Conservation (phyloP, 2,113 vertebrate genomes). For the Malurus elegans region DNA sequence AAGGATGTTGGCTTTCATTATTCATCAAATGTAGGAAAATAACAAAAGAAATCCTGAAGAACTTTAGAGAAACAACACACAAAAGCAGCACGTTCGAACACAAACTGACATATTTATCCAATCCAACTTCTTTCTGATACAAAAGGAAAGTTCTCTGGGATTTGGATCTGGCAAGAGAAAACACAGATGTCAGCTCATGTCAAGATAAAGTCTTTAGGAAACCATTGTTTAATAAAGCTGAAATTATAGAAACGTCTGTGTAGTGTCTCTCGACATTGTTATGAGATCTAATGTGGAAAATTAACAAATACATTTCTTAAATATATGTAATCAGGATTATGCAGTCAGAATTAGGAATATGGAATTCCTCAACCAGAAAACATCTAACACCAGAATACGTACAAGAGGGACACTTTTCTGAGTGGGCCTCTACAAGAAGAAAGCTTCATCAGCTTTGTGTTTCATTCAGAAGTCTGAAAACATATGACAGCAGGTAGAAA, state of each 20-base stretch:
- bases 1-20: not conserved
- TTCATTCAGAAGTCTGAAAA: not conserved
- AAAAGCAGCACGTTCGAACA: not conserved
- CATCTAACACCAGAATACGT: fast-evolving
- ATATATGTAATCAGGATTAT: not conserved
- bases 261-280: not conserved
- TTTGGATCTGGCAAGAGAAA: not conserved
- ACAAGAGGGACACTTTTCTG: not conserved
- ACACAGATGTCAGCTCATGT: not conserved
- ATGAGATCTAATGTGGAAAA: not conserved
- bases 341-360: not conserved
- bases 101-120: not conserved
- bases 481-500: not conserved
- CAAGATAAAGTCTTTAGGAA: not conserved
- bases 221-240: not conserved
- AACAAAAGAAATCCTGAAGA: not conserved
- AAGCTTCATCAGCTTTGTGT: not conserved
- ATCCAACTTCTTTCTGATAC: not conserved
- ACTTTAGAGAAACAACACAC: not conserved
- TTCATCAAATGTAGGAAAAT: not conserved
- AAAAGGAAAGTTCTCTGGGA: not conserved
- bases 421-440: not conserved
- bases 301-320: not conserved
- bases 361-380: not conserved
- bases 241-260: not conserved